Evolutionary conservation across 2,888 invertebrate species (phyloP), one percentile per base, ranked within the genome.

Genomic region (Colletes collaris): DNA sequence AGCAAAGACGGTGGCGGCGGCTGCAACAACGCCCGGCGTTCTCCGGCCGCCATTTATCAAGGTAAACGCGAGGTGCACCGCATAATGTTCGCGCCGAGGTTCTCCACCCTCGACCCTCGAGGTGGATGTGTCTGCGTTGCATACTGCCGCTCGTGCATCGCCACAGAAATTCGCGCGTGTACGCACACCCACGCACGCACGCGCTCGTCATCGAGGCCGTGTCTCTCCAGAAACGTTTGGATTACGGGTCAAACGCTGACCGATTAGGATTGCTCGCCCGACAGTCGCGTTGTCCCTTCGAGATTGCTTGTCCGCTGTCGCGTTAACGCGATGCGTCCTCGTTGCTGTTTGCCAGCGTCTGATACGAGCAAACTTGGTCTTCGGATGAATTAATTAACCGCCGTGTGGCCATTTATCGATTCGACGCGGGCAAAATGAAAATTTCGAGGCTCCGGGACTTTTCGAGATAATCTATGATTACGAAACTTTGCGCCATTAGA

Each of bases 11-110:
- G 59, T 6, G 59, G 60, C 27, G 40, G 52, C 35, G 65, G 74
- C 52, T 70, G 74, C 73, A 66, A 67, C 77, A 74, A 76, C 65
- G 60, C 58, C 13, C 56, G 63, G 81, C 76, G 65, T 72, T 77
- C 69, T 37, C 67, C 76, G 71, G 70, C 68, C 74, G 77, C 84
- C 84, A 86, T 85, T 85, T 86, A 85, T 85, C 85, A 85, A 84
- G 76, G 79, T 85, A 82, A 85, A 84, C 79, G 85, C 84, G 84
- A 76, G 82, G 84, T 71, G 75, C 77, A 78, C 78, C 82, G 76
- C 86, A 84, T 86, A 84, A 86, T 84, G 84, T 86, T 79, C 77
- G 52, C 79, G 77, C 71, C 81, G 81, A 77, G 81, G 65, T 81
- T 86, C 81, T 73, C 79, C 79, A 66, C 70, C 81, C 81, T 59